A percentile compares a stretch with the other conserved stretches of the same genome.
Evolutionary conservation across 2,888 invertebrate species (phyloP).

Genomic region (Cosmopolites sordidus): DNA sequence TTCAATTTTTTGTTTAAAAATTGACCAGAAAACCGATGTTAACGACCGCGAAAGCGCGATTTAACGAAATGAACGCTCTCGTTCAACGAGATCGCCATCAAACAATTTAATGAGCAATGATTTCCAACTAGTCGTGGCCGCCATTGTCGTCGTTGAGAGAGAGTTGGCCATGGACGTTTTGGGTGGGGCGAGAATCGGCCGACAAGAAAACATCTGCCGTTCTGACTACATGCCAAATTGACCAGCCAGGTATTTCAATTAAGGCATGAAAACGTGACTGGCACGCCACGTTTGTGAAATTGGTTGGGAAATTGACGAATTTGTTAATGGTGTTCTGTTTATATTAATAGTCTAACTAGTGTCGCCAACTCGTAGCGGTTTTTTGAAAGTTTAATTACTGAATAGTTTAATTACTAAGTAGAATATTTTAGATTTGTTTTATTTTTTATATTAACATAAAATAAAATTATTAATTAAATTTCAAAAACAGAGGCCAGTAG

Average conservation of each 20-base stretch:
- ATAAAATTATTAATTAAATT: too few species aligned
- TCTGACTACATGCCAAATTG: constrained; percentile 25
- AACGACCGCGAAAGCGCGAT: too few species aligned
- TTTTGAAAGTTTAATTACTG: too few species aligned
- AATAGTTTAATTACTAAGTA: too few species aligned
- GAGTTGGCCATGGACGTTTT: constrained; percentile 9
- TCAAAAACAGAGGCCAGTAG: too few species aligned
- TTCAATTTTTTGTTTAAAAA: too few species aligned
- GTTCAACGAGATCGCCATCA: constrained; percentile 26
- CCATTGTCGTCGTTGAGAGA: constrained; percentile 24
- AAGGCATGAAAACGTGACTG: constrained; percentile 19
- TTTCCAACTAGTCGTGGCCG: constrained; percentile 29
- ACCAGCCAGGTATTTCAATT: constrained; percentile 31
- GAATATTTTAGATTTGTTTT: too few species aligned
- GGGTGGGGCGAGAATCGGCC: too few species aligned
- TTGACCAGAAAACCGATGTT: too few species aligned
- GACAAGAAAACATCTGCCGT: constrained; percentile 13
- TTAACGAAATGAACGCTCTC: background rate
- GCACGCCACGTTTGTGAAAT: constrained; percentile 10
- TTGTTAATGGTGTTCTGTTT: constrained; percentile 13
- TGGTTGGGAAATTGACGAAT: constrained; percentile 15
- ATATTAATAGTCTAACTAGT: constrained; percentile 12
- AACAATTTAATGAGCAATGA: constrained; percentile 31
- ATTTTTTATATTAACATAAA: too few species aligned
- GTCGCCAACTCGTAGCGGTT: too few species aligned